Evolutionary conservation across 2,797 vertebrate genomes (phyloP), one percentile per base, ranked within the genome.

Genomic region (Centropyge bicolor): DNA sequence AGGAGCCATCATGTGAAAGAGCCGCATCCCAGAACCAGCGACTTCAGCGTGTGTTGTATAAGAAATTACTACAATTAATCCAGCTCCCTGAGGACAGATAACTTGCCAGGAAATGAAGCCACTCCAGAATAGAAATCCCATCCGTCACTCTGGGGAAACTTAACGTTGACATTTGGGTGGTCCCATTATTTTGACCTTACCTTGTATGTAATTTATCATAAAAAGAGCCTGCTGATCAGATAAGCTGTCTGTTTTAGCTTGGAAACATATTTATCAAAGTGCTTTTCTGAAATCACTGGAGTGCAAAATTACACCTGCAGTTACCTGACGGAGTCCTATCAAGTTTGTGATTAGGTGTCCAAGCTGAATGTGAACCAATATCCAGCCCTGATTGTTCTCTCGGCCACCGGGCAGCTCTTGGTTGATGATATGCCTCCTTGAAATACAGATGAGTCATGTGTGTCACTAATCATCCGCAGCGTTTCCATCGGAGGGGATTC

Each of bases 271-370:
- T 88, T 78, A 91, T 93, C 88, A 93, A 89, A 86, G 85, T 46
- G 76, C 81, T 76, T 89, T 80, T 87, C 80, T 78, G 86, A 90
- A 91, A 85, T 78, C 90, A 85, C 66, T 78, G 74, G 62, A 80
- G 89, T 90, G 64, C 73, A 93, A 94, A 94, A 95, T 95, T 88
- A 91, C 86, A 80, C 78, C 85, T 70, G 31, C 83, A 59, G 85
- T 84, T 81, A 88, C 81, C 87, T 81, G 86, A 86, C 85, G 76
- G 76, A 81, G 83, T 87, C 71, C 86, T 70, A 87, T 94, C 89
- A 87, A 68, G 81, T 89, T 85, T 86, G 75, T 81, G 88, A 91
- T 89, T 85, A 85, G 85, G 84, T 84, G 81, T 86, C 77, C 81
- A 73, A 70, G 74, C 64, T 70, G 69, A 88, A 89, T 70, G 80